Evolutionary conservation across 2,888 invertebrate species (phyloP).

Genomic region (Bruchidius siliquastri): DNA sequence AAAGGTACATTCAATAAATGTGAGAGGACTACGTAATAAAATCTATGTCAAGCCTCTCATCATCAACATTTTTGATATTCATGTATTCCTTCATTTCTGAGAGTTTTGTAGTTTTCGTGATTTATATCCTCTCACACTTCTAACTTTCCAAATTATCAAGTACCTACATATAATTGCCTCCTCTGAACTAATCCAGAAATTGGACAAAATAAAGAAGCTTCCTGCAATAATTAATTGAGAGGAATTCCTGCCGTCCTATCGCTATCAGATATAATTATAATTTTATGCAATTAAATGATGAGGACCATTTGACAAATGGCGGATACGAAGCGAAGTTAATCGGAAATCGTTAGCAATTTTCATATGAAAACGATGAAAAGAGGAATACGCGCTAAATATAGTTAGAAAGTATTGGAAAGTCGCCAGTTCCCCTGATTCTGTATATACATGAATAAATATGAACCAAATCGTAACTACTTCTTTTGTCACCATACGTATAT

Average conservation of each 20-base stretch:
- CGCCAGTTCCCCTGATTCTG: neutral
- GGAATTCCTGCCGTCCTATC: neutral
- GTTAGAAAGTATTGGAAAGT: neutral
- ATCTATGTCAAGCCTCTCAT: no score
- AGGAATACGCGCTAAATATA: neutral
- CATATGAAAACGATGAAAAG: neutral
- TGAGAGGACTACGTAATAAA: no score
- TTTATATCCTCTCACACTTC: neutral
- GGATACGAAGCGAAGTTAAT: neutral
- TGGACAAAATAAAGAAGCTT: neutral
- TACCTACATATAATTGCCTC: neutral
- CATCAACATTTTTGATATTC: no score
- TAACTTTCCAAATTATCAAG: neutral
- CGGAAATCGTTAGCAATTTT: neutral
- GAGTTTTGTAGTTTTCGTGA: no score
- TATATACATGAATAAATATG: neutral
- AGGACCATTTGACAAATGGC: neutral
- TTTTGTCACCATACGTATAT: neutral
- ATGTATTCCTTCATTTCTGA: no score
- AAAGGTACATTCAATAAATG: no score
- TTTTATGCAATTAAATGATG: neutral
- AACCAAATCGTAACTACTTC: neutral
- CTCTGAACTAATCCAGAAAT: neutral
- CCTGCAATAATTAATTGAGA: neutral
- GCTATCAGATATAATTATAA: no score